Evolutionary conservation across 2,888 invertebrate species (phyloP).

Genomic region (Gymnoscelis rufifasciata): DNA sequence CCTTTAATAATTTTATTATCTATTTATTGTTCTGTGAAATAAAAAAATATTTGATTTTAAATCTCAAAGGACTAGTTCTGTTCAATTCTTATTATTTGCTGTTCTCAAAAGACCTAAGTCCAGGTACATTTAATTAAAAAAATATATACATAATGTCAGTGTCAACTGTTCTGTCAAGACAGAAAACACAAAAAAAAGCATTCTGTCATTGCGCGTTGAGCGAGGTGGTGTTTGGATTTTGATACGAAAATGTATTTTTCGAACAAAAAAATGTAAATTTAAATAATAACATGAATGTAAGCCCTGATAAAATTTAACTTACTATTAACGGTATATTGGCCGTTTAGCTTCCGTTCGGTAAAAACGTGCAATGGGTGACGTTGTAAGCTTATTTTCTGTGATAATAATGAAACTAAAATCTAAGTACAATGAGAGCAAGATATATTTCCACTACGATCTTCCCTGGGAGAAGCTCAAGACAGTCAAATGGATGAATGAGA

Average conservation of each 20-base stretch:
- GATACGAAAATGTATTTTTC: slow-evolving; percentile 31
- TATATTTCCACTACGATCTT: slow-evolving; percentile 67
- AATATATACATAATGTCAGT: no score
- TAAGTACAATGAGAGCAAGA: slow-evolving; percentile 70
- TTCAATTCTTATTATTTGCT: no score
- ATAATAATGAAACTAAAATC: slow-evolving; percentile 76
- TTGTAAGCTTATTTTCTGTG: slow-evolving; percentile 74
- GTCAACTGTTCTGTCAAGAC: no score
- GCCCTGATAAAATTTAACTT: slow-evolving; percentile 45
- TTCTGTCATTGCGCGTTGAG: slow-evolving; percentile 36
- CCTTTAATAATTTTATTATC: no score
- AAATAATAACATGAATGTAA: slow-evolving; percentile 56
- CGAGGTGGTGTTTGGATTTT: slow-evolving; percentile 37
- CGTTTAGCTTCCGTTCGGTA: slow-evolving; percentile 43
- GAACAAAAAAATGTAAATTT: slow-evolving; percentile 59
- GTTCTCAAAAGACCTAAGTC: no score
- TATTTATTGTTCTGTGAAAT: no score
- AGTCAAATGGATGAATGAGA: slow-evolving; percentile 89
- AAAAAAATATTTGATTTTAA: no score
- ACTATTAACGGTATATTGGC: slow-evolving; percentile 61
- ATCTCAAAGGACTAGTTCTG: no score
- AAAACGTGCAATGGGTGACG: slow-evolving; percentile 67
- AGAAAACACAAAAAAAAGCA: neutral
- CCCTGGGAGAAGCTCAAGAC: slow-evolving; percentile 66
- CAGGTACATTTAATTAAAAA: no score